Conservation (phyloP, 1,140 invertebrate genomes). For the Harlomillsia oculata region DNA sequence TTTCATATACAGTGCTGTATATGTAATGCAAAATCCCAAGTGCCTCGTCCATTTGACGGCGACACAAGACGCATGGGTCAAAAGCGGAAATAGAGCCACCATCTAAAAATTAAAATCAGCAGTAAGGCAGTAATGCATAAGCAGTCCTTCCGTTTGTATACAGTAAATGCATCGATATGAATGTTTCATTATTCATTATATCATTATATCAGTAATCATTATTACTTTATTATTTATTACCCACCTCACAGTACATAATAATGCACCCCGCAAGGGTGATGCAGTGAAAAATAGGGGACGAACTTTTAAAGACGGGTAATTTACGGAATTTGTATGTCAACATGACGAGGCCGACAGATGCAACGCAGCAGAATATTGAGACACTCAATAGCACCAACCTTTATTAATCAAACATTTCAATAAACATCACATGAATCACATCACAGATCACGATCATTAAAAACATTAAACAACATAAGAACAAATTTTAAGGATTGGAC, state of each 20-base stretch:
- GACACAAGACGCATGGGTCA: slow-evolving; percentile 69
- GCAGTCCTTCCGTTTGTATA: neutral
- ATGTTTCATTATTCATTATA: too few relatives aligned
- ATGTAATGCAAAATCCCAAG: slow-evolving; percentile 82
- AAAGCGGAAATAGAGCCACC: slow-evolving; percentile 76
- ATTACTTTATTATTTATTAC: slow-evolving; percentile 23
- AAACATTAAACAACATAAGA: neutral
- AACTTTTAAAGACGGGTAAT: slow-evolving; percentile 78
- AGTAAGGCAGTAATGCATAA: neutral
- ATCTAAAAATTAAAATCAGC: slow-evolving; percentile 52
- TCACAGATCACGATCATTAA: neutral
- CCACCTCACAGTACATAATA: slow-evolving; percentile 82
- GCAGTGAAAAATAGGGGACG: slow-evolving; percentile 77
- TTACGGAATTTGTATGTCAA: slow-evolving; percentile 70
- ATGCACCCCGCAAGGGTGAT: slow-evolving; percentile 76
- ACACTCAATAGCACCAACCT: slow-evolving; percentile 69
- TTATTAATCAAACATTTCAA: slow-evolving; percentile 26
- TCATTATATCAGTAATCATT: too few relatives aligned
- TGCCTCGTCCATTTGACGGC: slow-evolving; percentile 83
- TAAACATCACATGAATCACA: neutral
- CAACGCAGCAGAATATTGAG: slow-evolving; percentile 65
- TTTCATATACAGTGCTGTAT: slow-evolving; percentile 82
- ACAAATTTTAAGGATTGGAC: neutral
- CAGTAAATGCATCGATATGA: too few relatives aligned
- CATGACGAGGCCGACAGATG: slow-evolving; percentile 59